Evolutionary conservation across 2,888 invertebrate genomes (phyloP).

Genomic region (Drosophila suboccidentalis): DNA sequence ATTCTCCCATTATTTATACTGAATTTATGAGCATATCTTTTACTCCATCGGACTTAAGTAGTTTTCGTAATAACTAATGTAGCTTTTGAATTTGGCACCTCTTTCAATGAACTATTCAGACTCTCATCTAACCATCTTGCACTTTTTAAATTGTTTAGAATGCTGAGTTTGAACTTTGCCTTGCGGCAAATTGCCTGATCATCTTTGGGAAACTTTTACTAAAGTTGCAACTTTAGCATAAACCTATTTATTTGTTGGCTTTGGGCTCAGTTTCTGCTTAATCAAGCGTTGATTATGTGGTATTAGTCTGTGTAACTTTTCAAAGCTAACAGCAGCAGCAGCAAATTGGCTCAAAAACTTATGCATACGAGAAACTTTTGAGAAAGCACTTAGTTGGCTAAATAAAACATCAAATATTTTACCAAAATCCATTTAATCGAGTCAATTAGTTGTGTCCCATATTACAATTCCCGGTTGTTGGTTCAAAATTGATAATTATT

Average conservation of each 20-base stretch:
- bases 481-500: slow-evolving; percentile 21
- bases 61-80: not conserved
- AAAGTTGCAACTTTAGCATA: slow-evolving; percentile 16
- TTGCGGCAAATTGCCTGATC: slow-evolving; percentile 4
- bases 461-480: not conserved
- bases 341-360: slow-evolving; percentile 22
- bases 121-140: not conserved
- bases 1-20: no score
- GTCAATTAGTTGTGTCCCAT: slow-evolving; percentile 40
- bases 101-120: slow-evolving; percentile 14
- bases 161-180: slow-evolving; percentile 26
- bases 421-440: slow-evolving; percentile 33
- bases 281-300: slow-evolving; percentile 48
- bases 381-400: slow-evolving; percentile 35
- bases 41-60: no score
- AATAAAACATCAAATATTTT: slow-evolving; percentile 14
- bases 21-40: no score
- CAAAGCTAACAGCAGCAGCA: slow-evolving; percentile 9
- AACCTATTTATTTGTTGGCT: slow-evolving; percentile 19
- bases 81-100: not conserved
- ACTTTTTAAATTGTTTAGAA: slow-evolving; percentile 5
- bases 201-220: slow-evolving; percentile 15
- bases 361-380: slow-evolving; percentile 1
- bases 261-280: slow-evolving; percentile 16
- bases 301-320: slow-evolving; percentile 27